Evolutionary conservation across 2,797 vertebrate genomes (phyloP), one percentile per base, ranked within the genome.

Genomic region (Catharus ustulatus): DNA sequence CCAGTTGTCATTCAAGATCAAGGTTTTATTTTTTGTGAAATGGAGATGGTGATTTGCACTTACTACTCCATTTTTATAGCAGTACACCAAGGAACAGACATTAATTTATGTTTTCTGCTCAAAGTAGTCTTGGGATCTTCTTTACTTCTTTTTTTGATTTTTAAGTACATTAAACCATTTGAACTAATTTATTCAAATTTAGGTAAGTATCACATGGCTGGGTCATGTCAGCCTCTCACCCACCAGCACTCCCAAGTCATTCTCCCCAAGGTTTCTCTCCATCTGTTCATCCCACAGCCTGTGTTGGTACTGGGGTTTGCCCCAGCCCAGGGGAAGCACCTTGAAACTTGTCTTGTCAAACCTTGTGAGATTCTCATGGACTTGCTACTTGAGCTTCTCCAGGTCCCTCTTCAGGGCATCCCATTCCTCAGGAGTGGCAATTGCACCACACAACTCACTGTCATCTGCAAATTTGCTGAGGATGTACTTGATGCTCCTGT

Each of bases 231-330:
- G 12, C 54, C 30, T 40, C 19, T 46, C 34, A 34, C 2, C 17
- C 26, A 27, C 3, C 16, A 49, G 26, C 19, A 30, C 5, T 9
- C 27, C 13, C 23, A 61, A 54, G 15, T 23, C 9, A 13, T 45
- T 27, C 40, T 61, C 32, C 3, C 2, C 24, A 42, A 13, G 5
- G 62, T 26, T 54, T 30, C 21, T 67, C 26, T 61, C 3, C 2
- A 11, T 36, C 46, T 61, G 4, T 32, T 54, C 21, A 42, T 68
- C 6, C 20, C 8, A 8, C 34, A 36, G 40, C 10, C 46, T 61
- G 10, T 22, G 10, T 0, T 26, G 18, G 2, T 36, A 23, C 10
- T 2, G 1, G 22, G 13, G 3, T 1, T 15, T 75, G 40, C 14
- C 21, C 40, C 1, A 1, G 18, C 30, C 22, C 40, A 19, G 21